These are phyloP conservation scores for Solenopsis fugax DNA, from an alignment of 1,140 invertebrate genomes.

Conservation along the genomic window DNA sequence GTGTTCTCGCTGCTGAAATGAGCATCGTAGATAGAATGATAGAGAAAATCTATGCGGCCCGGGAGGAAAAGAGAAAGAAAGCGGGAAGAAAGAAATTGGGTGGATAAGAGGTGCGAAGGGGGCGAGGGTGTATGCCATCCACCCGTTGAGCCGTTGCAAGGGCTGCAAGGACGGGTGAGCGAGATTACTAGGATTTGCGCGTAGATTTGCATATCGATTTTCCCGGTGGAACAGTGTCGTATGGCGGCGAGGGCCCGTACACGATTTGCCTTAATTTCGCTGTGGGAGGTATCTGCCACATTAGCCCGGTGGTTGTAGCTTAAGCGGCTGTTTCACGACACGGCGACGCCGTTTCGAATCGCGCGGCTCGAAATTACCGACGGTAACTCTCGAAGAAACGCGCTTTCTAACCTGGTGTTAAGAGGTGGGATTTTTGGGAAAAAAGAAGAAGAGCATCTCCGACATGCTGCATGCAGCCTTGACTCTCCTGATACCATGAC, in stretches of 20 bases:
- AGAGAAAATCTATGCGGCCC: conserved; percentile 41
- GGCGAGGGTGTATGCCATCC: conserved; percentile 30
- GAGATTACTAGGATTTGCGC: conserved; percentile 86
- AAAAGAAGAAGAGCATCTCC: not conserved
- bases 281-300: conserved; percentile 62
- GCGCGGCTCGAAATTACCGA: conserved; percentile 52
- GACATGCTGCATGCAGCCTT: not conserved
- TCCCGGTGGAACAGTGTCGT: conserved; percentile 76
- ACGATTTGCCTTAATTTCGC: conserved; percentile 85
- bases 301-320: conserved; percentile 70
- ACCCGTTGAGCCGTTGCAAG: conserved; percentile 66
- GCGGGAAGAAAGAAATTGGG: conserved; percentile 31
- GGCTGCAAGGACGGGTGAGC: conserved; percentile 67
- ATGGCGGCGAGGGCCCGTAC: conserved; percentile 76
- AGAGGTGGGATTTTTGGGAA: not conserved
- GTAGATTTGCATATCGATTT: conserved; percentile 86
- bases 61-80: conserved; percentile 33
- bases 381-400: conserved; percentile 53
- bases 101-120: conserved; percentile 2
- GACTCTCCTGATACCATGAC: not conserved
- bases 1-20: conserved; percentile 45
- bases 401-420: not conserved
- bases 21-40: conserved; percentile 63
- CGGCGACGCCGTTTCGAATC: conserved; percentile 35
- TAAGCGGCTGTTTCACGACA: conserved; percentile 69